phyloP scores from a whole-genome alignment of 2,113 vertebrate genomes.

The Psilopogon haemacephalus region DNA sequence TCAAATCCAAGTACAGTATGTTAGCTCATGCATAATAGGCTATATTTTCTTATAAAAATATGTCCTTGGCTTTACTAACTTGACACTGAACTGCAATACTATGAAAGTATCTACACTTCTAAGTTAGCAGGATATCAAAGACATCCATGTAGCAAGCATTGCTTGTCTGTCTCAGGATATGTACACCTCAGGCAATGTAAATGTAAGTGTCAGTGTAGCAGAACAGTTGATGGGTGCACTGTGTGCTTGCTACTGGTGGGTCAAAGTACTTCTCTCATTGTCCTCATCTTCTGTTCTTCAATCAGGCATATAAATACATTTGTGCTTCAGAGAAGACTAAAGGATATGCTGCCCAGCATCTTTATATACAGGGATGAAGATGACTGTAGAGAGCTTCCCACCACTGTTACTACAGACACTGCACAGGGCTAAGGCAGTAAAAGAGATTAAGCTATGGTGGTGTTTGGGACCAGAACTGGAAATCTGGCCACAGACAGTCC shows the following conservation, averaged over 20 bases:
- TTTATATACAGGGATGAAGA: background rate
- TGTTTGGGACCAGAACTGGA: background rate
- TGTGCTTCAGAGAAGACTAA: background rate
- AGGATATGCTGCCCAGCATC: background rate
- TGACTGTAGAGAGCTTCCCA: background rate
- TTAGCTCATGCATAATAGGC: background rate
- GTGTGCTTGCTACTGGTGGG: background rate
- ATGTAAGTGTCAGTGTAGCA: background rate
- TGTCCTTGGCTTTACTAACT: background rate
- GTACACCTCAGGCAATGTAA: background rate
- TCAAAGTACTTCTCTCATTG: background rate
- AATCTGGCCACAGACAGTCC: background rate
- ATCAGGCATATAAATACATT: background rate
- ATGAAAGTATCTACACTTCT: background rate
- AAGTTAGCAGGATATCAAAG: background rate
- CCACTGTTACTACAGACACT: background rate
- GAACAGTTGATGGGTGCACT: background rate
- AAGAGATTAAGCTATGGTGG: background rate
- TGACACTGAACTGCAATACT: background rate
- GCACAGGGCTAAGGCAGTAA: background rate
- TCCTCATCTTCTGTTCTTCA: background rate
- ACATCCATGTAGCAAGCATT: background rate
- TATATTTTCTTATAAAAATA: background rate
- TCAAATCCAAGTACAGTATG: background rate
- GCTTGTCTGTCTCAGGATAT: background rate